These are phyloP conservation scores for Tenthredo notha DNA, from an alignment of 2,888 invertebrate species.

Conservation along the genomic window DNA sequence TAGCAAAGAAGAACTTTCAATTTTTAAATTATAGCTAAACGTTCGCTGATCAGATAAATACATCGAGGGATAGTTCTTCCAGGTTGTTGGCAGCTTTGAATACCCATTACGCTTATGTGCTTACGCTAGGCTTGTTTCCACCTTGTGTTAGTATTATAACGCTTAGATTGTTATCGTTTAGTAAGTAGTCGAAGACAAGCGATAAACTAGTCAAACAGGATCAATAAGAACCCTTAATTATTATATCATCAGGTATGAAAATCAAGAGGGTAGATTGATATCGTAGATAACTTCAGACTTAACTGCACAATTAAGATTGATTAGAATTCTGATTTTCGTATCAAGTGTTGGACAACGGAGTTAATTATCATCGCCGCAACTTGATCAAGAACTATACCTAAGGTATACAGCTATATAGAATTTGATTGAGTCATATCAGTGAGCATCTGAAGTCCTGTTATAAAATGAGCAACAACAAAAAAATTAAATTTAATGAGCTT, in stretches of 20 bases:
- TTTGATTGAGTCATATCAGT: slow-evolving; percentile 6
- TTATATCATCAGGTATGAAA: neutral
- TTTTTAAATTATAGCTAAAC: neutral
- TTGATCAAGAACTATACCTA: neutral
- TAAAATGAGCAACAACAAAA: neutral
- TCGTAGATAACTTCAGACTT: neutral
- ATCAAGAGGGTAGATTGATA: slow-evolving; percentile 20
- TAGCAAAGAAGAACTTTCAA: neutral
- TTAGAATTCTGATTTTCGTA: slow-evolving; percentile 16
- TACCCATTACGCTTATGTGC: neutral
- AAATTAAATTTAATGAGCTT: neutral
- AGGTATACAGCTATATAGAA: neutral
- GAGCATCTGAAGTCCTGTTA: neutral
- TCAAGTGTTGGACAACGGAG: neutral
- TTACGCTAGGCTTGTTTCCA: neutral
- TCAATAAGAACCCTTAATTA: slow-evolving; percentile 29
- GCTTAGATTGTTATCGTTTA: neutral
- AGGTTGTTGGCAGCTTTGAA: neutral
- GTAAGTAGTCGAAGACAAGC: slow-evolving; percentile 14
- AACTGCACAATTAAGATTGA: slow-evolving; percentile 14
- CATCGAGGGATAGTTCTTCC: neutral
- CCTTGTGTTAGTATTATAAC: neutral
- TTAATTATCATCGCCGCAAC: neutral
- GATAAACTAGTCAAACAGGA: slow-evolving; percentile 23
- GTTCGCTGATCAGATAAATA: neutral